phyloP scores from a whole-genome alignment of 2,113 vertebrate species.

The Nettapus auritus region DNA sequence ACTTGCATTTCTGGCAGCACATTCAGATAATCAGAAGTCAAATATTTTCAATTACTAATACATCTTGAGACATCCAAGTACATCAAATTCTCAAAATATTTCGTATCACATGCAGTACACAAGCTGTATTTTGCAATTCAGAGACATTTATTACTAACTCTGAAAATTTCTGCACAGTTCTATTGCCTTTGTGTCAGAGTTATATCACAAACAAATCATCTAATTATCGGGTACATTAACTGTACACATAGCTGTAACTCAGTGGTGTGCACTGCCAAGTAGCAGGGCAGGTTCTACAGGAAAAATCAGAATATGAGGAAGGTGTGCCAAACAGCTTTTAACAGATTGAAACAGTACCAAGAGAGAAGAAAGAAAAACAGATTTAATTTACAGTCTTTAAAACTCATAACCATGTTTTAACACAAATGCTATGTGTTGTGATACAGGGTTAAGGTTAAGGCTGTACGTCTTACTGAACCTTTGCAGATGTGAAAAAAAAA shows the following conservation, averaged over 20 bases:
- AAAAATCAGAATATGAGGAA: neutral
- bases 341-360: neutral
- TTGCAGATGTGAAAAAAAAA: neutral
- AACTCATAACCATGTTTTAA: fast-evolving
- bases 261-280: neutral
- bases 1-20: neutral
- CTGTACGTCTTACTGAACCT: neutral
- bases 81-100: neutral
- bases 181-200: neutral
- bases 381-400: neutral
- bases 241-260: neutral
- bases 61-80: neutral
- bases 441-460: neutral
- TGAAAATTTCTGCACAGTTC: neutral
- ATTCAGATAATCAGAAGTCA: neutral
- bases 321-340: neutral
- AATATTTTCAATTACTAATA: neutral
- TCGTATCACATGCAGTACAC: neutral
- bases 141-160: neutral
- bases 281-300: conserved; percentile 27
- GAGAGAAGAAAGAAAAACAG: neutral
- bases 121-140: neutral
- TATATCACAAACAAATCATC: neutral
- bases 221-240: conserved; percentile 13
- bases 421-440: neutral